A percentile compares a stretch with the other conserved stretches of the same genome.
phyloP scores from a whole-genome alignment of 2,113 vertebrate genomes.

The Laticauda laticaudata region DNA sequence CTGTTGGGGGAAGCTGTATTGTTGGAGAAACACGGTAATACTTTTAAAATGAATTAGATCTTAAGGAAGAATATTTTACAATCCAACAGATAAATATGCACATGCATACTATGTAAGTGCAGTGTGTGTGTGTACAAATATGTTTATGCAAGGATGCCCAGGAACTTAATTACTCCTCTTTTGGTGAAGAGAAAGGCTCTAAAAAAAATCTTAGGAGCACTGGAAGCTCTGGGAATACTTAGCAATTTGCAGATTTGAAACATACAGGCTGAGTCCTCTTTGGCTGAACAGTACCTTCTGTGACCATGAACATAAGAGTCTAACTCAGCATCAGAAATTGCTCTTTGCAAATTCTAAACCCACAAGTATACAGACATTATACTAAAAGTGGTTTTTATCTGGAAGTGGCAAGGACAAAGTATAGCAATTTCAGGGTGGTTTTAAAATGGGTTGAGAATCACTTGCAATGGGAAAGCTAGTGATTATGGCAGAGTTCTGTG shows the following conservation, averaged over 20 bases:
- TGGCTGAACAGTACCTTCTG: background rate
- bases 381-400: background rate
- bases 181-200: background rate
- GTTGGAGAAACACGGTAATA: background rate
- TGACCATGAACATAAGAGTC: background rate
- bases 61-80: background rate
- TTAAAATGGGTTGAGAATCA: background rate
- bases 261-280: background rate
- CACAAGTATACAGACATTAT: background rate
- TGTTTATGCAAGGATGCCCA: background rate
- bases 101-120: background rate
- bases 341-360: background rate
- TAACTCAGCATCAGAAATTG: background rate
- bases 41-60: background rate
- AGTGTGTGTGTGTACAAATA: background rate
- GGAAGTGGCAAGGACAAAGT: background rate
- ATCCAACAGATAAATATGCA: background rate
- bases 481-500: background rate
- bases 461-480: background rate
- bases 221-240: background rate
- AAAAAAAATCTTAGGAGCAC: background rate
- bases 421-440: background rate
- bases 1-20: too few species aligned
- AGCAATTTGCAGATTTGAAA: background rate
- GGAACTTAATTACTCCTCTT: background rate